These are phyloP conservation scores for Hydropsyche betteni DNA, from an alignment of 2,888 invertebrate genomes.

Conservation along the genomic window DNA sequence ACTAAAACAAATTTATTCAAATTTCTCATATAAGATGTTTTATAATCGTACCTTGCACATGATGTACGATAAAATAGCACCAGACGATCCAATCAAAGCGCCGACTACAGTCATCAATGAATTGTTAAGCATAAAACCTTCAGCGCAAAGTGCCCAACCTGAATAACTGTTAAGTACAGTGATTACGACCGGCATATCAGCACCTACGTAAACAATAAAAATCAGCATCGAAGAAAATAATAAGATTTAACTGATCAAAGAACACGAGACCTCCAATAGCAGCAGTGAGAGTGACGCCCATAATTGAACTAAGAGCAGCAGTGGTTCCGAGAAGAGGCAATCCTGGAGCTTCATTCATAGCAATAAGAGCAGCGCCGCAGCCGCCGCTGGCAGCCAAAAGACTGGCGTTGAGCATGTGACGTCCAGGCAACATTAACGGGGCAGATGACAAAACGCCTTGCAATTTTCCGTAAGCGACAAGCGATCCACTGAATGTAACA, in stretches of 20 bases:
- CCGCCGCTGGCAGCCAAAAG: constrained; percentile 76
- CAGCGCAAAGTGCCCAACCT: constrained; percentile 93
- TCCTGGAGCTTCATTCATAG: constrained; percentile 72
- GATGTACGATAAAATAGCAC: constrained; percentile 91
- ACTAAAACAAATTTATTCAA: no score
- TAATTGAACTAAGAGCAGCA: constrained; percentile 78
- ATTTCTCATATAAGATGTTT: background rate
- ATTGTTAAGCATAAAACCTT: constrained; percentile 94
- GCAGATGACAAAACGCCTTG: constrained; percentile 83
- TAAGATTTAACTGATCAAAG: background rate
- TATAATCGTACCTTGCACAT: constrained; percentile 81
- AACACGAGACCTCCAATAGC: constrained; percentile 80
- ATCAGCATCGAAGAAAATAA: background rate
- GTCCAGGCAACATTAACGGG: constrained; percentile 83
- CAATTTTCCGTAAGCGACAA: constrained; percentile 90
- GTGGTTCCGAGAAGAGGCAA: constrained; percentile 79
- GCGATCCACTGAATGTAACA: constrained; percentile 88
- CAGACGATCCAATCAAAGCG: constrained; percentile 89
- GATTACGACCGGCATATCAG: constrained; percentile 94
- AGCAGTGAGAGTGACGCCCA: constrained; percentile 88
- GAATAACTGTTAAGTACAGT: constrained; percentile 93
- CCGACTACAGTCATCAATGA: constrained; percentile 92
- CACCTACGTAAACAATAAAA: constrained; percentile 66
- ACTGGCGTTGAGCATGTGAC: constrained; percentile 78
- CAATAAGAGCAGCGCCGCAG: constrained; percentile 74